These are phyloP conservation scores for Caenorhabditis panamensis DNA, from an alignment of 2,888 invertebrate species.

Conservation along the genomic window DNA sequence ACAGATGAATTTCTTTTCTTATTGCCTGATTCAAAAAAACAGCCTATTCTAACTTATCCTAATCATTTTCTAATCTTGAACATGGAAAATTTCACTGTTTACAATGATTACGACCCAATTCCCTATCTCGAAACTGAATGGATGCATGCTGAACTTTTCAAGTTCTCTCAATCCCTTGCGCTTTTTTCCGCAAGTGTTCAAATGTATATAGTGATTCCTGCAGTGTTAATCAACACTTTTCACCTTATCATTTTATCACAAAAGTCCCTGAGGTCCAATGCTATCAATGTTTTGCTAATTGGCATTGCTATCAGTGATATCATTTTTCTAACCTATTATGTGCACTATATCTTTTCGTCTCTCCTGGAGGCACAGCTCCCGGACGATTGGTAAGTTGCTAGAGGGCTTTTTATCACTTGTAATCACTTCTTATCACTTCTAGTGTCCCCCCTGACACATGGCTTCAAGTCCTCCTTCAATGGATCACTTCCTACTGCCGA, in stretches of 20 bases:
- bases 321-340: not conserved
- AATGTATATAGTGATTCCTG: not conserved
- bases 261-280: slow-evolving; percentile 31
- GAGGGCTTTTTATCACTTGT: not conserved
- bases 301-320: slow-evolving; percentile 33
- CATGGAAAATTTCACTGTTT: too few relatives aligned
- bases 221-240: slow-evolving; percentile 9
- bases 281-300: slow-evolving; percentile 19
- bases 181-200: not conserved
- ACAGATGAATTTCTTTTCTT: too few relatives aligned
- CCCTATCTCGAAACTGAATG: too few relatives aligned
- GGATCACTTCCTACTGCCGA: not conserved
- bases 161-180: not conserved
- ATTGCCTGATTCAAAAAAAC: too few relatives aligned
- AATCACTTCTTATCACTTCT: not conserved
- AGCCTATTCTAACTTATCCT: too few relatives aligned
- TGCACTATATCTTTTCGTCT: not conserved
- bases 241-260: slow-evolving; percentile 21
- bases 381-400: not conserved
- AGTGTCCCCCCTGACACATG: not conserved
- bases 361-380: too few relatives aligned
- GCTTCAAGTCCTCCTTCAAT: not conserved
- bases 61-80: too few relatives aligned
- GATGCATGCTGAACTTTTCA: too few relatives aligned
- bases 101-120: too few relatives aligned